phyloP scores from a whole-genome alignment of 2,888 invertebrate species.

The Zaprionus lineosus region DNA sequence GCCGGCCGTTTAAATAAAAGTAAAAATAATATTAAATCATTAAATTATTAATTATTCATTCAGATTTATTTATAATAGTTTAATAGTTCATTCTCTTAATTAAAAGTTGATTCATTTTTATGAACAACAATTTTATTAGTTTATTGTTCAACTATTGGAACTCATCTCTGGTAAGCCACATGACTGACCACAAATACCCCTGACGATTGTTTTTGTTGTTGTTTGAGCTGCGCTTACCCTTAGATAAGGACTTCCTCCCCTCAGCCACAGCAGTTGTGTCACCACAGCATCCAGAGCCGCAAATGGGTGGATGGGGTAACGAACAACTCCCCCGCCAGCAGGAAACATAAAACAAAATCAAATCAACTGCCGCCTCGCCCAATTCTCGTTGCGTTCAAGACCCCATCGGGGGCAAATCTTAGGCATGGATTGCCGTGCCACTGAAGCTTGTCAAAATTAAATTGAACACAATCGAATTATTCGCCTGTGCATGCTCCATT shows the following conservation, averaged over 20 bases:
- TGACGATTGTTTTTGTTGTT: slow-evolving; percentile 50
- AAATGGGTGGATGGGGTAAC: slow-evolving; percentile 22
- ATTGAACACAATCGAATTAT: slow-evolving; percentile 83
- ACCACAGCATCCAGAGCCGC: slow-evolving; percentile 10
- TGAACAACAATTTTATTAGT: no score
- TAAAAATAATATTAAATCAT: no score
- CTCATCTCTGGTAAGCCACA: slow-evolving; percentile 46
- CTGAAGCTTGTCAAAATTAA: slow-evolving; percentile 83
- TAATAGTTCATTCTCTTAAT: no score
- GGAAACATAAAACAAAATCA: slow-evolving; percentile 75
- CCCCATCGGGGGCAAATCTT: slow-evolving; percentile 37
- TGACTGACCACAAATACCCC: slow-evolving; percentile 69
- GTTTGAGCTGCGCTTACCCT: no score
- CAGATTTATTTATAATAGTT: background rate
- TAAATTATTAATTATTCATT: no score
- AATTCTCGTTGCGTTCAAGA: slow-evolving; percentile 29
- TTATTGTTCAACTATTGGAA: slow-evolving; percentile 2
- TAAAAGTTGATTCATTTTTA: no score
- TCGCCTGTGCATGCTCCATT: slow-evolving; percentile 76
- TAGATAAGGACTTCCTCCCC: slow-evolving; percentile 6
- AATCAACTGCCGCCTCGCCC: slow-evolving; percentile 68
- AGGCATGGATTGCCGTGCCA: slow-evolving; percentile 60
- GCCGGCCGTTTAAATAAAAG: no score
- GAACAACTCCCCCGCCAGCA: slow-evolving; percentile 55
- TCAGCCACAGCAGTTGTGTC: slow-evolving; percentile 34